A percentile compares a stretch with the other conserved stretches of the same genome.
phyloP scores from a whole-genome alignment of 2,113 vertebrate genomes.

The Larimichthys polyactis region DNA sequence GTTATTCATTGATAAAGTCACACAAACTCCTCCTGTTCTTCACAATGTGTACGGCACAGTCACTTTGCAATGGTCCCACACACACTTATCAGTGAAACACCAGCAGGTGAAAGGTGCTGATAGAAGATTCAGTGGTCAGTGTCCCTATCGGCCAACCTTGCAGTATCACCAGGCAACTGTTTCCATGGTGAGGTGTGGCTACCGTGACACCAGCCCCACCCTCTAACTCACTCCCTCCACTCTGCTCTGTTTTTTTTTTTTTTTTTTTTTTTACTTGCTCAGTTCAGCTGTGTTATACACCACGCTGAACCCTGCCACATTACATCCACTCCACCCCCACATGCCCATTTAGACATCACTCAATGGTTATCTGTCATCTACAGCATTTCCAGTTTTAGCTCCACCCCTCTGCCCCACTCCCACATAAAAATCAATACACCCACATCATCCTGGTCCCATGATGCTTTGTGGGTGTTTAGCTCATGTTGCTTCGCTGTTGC shows the following conservation, averaged over 20 bases:
- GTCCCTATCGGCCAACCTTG: background rate
- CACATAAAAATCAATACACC: constrained; percentile 83
- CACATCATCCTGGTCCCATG: constrained; percentile 76
- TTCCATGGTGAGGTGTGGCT: constrained; percentile 68
- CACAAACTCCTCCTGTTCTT: background rate
- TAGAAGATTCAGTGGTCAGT: constrained; percentile 35
- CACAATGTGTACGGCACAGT: background rate
- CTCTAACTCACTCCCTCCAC: constrained; percentile 5
- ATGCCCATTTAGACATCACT: constrained; percentile 61
- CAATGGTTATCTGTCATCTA: constrained; percentile 58
- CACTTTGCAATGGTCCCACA: background rate
- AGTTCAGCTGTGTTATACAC: constrained; percentile 9
- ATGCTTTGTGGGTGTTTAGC: constrained; percentile 80
- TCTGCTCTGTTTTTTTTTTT: constrained; percentile 1
- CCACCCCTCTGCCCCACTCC: constrained; percentile 77
- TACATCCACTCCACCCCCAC: constrained; percentile 64
- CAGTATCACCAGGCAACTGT: constrained; percentile 50
- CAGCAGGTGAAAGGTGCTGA: constrained; percentile 47
- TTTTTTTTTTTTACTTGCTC: background rate
- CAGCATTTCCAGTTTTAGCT: constrained; percentile 75
- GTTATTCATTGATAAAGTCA: background rate
- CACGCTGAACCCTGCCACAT: constrained; percentile 13
- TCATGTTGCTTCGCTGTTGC: constrained; percentile 77
- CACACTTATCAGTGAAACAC: background rate
- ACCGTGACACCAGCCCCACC: constrained; percentile 47